Percentiles rank a stretch among this genome's conserved stretches.
Conservation (phyloP, 1,140 invertebrate genomes). For the Papilio machaon region DNA sequence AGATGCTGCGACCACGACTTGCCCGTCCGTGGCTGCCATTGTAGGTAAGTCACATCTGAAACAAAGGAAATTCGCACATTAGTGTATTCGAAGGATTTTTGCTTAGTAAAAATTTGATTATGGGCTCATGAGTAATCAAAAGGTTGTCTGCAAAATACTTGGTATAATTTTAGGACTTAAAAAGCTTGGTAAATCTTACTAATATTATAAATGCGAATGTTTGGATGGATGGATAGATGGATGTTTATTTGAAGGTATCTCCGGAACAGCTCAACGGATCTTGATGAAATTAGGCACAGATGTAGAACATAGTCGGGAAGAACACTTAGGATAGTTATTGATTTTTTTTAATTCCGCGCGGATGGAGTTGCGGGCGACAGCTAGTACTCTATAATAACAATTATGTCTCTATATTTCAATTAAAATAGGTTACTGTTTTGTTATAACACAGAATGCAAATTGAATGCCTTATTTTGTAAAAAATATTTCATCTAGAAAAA, state of each 20-base stretch:
- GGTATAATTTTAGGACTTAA: background rate
- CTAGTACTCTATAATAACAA: too few species aligned
- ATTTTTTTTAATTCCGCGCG: too few species aligned
- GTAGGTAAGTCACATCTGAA: conserved; percentile 74
- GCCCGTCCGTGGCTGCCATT: conserved; percentile 93
- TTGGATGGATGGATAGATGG: too few species aligned
- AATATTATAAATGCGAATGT: too few species aligned
- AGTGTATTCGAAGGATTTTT: background rate
- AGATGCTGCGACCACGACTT: conserved; percentile 91
- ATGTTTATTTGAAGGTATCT: too few species aligned
- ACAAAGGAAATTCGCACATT: conserved; percentile 46
- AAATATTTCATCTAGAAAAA: background rate
- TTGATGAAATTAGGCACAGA: too few species aligned
- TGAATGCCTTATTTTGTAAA: background rate
- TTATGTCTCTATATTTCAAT: background rate
- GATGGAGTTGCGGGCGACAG: too few species aligned
- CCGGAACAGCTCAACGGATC: too few species aligned
- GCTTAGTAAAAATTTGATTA: conserved; percentile 32
- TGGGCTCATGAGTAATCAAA: background rate
- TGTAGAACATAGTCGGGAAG: too few species aligned
- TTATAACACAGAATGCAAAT: background rate
- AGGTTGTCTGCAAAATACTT: background rate
- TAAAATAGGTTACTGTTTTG: background rate
- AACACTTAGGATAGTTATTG: too few species aligned
- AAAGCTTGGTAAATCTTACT: background rate